Percentiles rank a stretch among this genome's conserved stretches.
phyloP scores from a whole-genome alignment of 2,113 vertebrate genomes.

The Miniopterus natalensis region DNA sequence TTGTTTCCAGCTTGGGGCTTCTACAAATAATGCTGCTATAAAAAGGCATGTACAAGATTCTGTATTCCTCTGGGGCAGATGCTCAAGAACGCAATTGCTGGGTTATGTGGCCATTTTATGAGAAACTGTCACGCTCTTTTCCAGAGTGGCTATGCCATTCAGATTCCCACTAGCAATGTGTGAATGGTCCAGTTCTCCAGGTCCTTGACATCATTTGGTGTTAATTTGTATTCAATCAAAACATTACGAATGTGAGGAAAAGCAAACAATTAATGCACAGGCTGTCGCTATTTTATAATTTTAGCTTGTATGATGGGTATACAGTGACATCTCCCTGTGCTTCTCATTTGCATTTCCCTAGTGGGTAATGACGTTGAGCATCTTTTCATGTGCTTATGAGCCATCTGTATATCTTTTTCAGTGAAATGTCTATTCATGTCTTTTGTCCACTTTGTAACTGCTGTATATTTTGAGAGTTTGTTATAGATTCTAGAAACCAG shows the following conservation, averaged over 20 bases:
- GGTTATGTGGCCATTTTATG: neutral
- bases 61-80: neutral
- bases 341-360: slow-evolving; percentile 25
- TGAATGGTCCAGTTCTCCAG: neutral
- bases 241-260: neutral
- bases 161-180: neutral
- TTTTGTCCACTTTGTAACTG: slow-evolving; percentile 6
- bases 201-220: neutral
- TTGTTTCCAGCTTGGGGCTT: neutral
- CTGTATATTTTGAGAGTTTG: slow-evolving; percentile 11
- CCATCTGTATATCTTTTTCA: neutral
- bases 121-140: neutral
- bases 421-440: neutral
- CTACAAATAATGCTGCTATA: neutral
- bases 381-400: neutral
- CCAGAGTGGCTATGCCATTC: neutral
- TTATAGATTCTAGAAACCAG: neutral
- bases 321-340: neutral
- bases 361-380: neutral
- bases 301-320: neutral
- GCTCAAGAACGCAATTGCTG: neutral
- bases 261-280: neutral
- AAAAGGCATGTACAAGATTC: neutral
- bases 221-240: neutral
- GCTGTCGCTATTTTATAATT: neutral